These are phyloP conservation scores for Diplazon laetatorius DNA, from an alignment of 2,888 invertebrate genomes.

Conservation along the genomic window DNA sequence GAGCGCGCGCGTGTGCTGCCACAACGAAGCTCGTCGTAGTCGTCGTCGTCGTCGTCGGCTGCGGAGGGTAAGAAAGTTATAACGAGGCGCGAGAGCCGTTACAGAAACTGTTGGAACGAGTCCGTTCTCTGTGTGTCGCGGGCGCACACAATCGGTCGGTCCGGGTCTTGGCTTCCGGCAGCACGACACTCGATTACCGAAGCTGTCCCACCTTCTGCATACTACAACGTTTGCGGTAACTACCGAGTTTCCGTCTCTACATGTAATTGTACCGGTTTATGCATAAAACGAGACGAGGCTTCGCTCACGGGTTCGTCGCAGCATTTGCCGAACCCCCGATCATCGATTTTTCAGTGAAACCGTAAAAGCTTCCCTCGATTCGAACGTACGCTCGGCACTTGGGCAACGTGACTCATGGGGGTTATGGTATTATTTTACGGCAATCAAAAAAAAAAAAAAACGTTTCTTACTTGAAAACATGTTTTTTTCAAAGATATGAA, in stretches of 20 bases:
- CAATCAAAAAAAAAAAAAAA: too few species aligned
- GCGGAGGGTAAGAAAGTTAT: conserved; percentile 50
- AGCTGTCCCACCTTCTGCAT: conserved; percentile 21
- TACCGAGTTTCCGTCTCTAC: neutral
- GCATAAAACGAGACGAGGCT: conserved; percentile 27
- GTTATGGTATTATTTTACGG: conserved; percentile 51
- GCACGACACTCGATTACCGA: conserved; percentile 43
- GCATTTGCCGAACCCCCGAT: conserved; percentile 21
- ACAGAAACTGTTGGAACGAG: conserved; percentile 38
- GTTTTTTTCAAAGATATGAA: too few species aligned
- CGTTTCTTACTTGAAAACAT: too few species aligned
- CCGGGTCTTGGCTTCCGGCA: conserved; percentile 52
- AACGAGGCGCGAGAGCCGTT: conserved; percentile 53
- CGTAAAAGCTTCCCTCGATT: conserved; percentile 61
- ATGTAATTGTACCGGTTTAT: conserved; percentile 14
- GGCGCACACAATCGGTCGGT: conserved; percentile 33
- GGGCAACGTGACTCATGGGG: conserved; percentile 49
- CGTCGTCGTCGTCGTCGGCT: neutral
- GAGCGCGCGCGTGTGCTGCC: neutral
- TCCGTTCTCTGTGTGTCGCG: too few species aligned
- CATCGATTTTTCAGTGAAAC: conserved; percentile 61
- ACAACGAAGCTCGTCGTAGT: neutral
- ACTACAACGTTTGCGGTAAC: conserved; percentile 18
- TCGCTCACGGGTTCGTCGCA: neutral
- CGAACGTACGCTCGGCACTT: conserved; percentile 15